phyloP scores from a whole-genome alignment of 2,797 vertebrate genomes.

The Lindbergichthys nudifrons region DNA sequence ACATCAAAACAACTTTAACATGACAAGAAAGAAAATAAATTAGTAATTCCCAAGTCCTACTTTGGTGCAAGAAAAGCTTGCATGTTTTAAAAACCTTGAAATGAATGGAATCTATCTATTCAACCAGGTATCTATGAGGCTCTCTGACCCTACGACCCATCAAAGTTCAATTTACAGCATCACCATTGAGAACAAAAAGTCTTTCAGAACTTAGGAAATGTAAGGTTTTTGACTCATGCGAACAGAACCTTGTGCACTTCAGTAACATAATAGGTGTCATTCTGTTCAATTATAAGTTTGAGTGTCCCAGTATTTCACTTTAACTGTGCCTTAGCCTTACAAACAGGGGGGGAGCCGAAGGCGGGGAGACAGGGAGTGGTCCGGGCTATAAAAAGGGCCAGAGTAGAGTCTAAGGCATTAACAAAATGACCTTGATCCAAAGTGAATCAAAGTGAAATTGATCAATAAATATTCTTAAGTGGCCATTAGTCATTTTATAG shows the following conservation, averaged over 20 bases:
- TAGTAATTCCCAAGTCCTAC: neutral
- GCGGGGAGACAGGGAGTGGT: constrained; percentile 74
- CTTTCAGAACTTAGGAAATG: constrained; percentile 71
- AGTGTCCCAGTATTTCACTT: constrained; percentile 83
- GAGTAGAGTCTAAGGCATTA: constrained; percentile 75
- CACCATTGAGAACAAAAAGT: constrained; percentile 52
- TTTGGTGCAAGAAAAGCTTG: neutral
- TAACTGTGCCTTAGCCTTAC: constrained; percentile 79
- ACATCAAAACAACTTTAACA: neutral
- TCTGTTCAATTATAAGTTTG: constrained; percentile 78
- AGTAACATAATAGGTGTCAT: constrained; percentile 67
- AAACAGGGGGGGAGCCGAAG: constrained; percentile 80
- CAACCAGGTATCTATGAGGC: neutral
- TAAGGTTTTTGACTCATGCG: constrained; percentile 64
- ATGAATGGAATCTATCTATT: constrained; percentile 4
- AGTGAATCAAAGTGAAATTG: constrained; percentile 83
- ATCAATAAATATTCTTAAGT: constrained; percentile 87
- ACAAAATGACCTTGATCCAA: constrained; percentile 85
- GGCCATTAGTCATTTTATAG: constrained; percentile 83
- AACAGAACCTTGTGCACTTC: constrained; percentile 54
- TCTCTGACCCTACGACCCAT: constrained; percentile 27
- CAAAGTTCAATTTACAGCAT: constrained; percentile 36
- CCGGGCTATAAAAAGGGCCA: constrained; percentile 77
- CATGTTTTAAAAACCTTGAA: constrained; percentile 16
- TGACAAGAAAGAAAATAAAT: constrained; percentile 15